Evolutionary conservation across 2,797 vertebrate genomes (phyloP).

Genomic region (Acanthurus leucopareius): DNA sequence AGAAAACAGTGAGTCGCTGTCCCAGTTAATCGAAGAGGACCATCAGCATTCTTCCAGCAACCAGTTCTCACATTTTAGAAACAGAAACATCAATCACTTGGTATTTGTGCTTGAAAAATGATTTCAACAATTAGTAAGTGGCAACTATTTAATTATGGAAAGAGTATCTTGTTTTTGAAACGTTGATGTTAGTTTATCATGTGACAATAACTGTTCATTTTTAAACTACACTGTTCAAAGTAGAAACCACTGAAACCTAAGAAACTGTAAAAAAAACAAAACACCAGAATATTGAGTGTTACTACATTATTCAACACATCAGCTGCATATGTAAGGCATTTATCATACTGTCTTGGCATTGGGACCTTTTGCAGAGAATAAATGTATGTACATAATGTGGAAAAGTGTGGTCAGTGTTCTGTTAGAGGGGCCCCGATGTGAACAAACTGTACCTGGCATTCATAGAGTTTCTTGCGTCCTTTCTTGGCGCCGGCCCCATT

Average conservation of each 20-base stretch:
- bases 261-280: not conserved
- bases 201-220: not conserved
- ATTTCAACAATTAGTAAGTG: no score
- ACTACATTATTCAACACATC: not conserved
- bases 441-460: constrained; percentile 92
- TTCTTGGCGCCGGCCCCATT: constrained; percentile 97
- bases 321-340: no score
- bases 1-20: not conserved
- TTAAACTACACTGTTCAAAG: not conserved
- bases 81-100: no score
- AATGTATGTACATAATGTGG: not conserved
- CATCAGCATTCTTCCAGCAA: not conserved
- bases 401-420: not conserved
- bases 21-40: no score
- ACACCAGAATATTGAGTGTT: not conserved
- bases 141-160: no score
- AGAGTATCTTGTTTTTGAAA: no score
- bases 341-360: no score
- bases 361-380: not conserved
- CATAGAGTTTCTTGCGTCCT: constrained; percentile 97
- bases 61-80: no score
- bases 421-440: not conserved
- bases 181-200: not conserved
- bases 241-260: not conserved
- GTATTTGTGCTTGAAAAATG: no score